Conservation (phyloP, 1,140 invertebrate genomes). For the Amyelois transitella region DNA sequence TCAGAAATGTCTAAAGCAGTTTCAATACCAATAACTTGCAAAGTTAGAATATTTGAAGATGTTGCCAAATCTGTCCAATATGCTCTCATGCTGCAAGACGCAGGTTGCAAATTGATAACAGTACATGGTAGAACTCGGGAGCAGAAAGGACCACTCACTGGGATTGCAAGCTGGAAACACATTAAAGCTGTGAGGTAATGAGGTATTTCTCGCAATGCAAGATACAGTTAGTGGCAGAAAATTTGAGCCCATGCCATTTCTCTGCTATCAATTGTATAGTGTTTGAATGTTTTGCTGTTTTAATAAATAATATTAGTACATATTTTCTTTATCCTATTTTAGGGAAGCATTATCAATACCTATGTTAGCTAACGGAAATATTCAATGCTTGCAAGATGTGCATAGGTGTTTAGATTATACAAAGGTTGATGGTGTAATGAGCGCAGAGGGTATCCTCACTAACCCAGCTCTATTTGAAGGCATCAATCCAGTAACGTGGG, state of each 20-base stretch:
- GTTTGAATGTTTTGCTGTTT: neutral
- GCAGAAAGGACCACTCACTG: slow-evolving; percentile 96
- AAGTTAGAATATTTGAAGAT: slow-evolving; percentile 93
- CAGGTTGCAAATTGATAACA: slow-evolving; percentile 94
- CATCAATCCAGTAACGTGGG: slow-evolving; percentile 86
- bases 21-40: slow-evolving; percentile 94
- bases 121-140: slow-evolving; percentile 97
- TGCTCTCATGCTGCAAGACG: slow-evolving; percentile 94
- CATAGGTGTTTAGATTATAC: slow-evolving; percentile 89
- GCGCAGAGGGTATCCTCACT: slow-evolving; percentile 94
- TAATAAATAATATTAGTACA: neutral
- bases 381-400: slow-evolving; percentile 93
- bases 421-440: slow-evolving; percentile 92
- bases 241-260: no score
- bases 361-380: slow-evolving; percentile 98
- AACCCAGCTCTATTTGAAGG: slow-evolving; percentile 95
- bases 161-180: slow-evolving; percentile 95
- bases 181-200: slow-evolving; percentile 92
- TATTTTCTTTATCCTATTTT: slow-evolving; percentile 30
- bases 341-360: slow-evolving; percentile 92
- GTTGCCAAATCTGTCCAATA: slow-evolving; percentile 92
- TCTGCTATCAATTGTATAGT: neutral
- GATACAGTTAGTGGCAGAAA: no score
- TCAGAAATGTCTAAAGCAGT: slow-evolving; percentile 80
- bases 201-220: neutral